A percentile compares a stretch with the other conserved stretches of the same genome.
Conservation (phyloP, 2,797 vertebrate species). For the Sylvia borin region DNA sequence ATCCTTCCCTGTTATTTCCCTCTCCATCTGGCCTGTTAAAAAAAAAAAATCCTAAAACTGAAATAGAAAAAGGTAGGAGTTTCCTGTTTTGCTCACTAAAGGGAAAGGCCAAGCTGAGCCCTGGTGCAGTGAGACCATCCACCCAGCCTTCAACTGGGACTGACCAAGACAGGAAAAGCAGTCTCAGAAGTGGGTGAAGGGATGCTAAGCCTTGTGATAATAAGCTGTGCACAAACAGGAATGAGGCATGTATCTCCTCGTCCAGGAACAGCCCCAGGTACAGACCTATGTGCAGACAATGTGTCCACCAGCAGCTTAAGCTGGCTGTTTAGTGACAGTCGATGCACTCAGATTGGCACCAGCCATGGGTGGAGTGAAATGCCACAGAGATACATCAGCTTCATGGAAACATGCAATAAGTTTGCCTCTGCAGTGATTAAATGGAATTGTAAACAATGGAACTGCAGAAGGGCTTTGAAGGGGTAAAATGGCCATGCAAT, state of each 20-base stretch:
- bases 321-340: neutral
- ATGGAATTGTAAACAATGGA: neutral
- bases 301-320: neutral
- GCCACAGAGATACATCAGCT: rapidly evolving
- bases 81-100: neutral
- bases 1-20: neutral
- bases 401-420: rapidly evolving
- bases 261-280: neutral
- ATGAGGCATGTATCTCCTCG: rapidly evolving
- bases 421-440: neutral
- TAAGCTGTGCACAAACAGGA: neutral
- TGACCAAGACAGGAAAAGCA: neutral
- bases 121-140: neutral
- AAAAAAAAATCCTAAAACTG: neutral
- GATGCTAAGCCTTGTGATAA: neutral
- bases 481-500: neutral
- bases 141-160: rapidly evolving
- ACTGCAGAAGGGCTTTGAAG: neutral
- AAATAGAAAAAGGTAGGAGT: slow-evolving; percentile 38
- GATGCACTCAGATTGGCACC: neutral
- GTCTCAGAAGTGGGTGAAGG: neutral
- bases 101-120: neutral
- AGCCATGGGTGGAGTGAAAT: neutral
- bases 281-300: rapidly evolving
- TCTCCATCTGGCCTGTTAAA: neutral